phyloP scores from a whole-genome alignment of 2,797 vertebrate genomes.

The Graptemys geographica region DNA sequence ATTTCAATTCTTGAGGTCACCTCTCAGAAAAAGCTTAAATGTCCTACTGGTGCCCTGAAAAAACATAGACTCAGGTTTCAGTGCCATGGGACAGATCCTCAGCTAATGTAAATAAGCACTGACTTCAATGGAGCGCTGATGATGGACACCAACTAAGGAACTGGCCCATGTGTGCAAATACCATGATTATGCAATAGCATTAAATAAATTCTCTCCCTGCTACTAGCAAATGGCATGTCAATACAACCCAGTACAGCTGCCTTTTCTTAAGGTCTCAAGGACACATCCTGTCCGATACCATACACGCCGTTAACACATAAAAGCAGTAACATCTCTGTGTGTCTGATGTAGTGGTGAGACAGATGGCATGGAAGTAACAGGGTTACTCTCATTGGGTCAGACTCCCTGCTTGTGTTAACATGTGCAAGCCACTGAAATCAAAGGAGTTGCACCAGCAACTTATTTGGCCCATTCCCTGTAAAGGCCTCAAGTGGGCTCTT shows the following conservation, averaged over 20 bases:
- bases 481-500: background rate
- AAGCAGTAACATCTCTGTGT: background rate
- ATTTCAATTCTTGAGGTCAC: background rate
- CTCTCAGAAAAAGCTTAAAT: background rate
- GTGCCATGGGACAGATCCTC: constrained; percentile 35
- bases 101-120: constrained; percentile 41
- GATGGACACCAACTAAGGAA: constrained; percentile 59
- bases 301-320: background rate
- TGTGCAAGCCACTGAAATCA: background rate
- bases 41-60: constrained; percentile 49
- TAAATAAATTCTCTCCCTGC: background rate
- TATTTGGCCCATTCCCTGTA: accelerated
- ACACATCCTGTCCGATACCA: background rate
- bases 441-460: background rate
- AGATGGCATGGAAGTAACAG: background rate
- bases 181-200: constrained; percentile 43
- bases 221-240: background rate
- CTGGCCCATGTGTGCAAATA: constrained; percentile 42
- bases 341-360: accelerated
- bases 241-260: background rate
- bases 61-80: constrained; percentile 55
- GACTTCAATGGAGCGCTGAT: constrained; percentile 62
- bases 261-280: background rate
- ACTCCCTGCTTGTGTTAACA: accelerated
- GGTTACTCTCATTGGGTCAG: accelerated